Base-by-base conservation (phyloP, 2,888 invertebrate genomes). In the Nemoura dubitans region DNA sequence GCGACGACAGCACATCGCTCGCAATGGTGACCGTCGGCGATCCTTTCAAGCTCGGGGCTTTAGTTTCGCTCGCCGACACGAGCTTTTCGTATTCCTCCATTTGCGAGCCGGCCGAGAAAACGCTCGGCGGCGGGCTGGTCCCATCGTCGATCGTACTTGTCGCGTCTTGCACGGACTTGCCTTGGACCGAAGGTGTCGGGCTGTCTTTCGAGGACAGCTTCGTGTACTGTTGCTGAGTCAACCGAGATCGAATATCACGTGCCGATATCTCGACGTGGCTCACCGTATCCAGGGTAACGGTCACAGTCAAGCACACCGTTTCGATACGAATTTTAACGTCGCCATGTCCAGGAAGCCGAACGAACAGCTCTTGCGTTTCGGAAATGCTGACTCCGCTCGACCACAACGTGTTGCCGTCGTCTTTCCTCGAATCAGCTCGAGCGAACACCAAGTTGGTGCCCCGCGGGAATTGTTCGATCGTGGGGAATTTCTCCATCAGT, bases 261-360 rank as follows among this genome's bases (percentile, higher is more conserved):
- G 97, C 97, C 6, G 96, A 96, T 88, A 97, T 94, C 90, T 97
- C 97, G 87, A 94, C 94, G 89, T 95, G 93, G 85, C 94, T 95
- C 85, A 95, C 94, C 21, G 93, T 93, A 87, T 93, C 92, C 27
- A 94, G 91, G 25, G 90, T 91, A 21, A 94, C 90, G 88, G 92
- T 91, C 43, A 92, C 92, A 0, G 93, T 93, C 88, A 93, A 93
- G 77, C 93, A 92, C 14, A 92, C 91, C 88, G 92, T 92, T 76
- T 91, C 91, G 88, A 94, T 92, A 5, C 81, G 81, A 7, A 92
- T 90, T 89, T 91, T 92, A 26, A 92, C 90, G 89, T 92, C 92
- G 25, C 91, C 90, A 30, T 90, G 88, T 26, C 90, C 90, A 0
- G 92, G 91, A 76, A 92, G 90, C 36, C 90, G 90, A 10, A 92